These are phyloP conservation scores for Enteromius treurensis DNA, from an alignment of 2,797 vertebrate genomes.

Conservation along the genomic window DNA sequence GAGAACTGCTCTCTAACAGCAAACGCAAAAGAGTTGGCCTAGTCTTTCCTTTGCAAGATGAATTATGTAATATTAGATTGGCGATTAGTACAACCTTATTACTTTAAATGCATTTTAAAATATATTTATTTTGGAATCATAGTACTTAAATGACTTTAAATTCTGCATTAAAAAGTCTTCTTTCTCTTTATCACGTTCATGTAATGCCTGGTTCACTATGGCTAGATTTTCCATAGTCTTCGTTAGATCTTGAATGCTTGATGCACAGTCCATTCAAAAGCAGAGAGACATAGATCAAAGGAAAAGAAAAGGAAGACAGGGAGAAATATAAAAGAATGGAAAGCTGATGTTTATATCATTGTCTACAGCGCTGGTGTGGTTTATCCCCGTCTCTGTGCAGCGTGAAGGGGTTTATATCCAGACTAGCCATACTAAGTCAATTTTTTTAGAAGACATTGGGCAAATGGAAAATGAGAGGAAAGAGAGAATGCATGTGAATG, in stretches of 20 bases:
- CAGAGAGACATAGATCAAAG: conserved; percentile 9
- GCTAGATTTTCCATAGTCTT: conserved; percentile 16
- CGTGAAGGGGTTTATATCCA: conserved; percentile 53
- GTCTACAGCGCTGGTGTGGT: conserved; percentile 55
- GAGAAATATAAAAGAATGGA: conserved; percentile 58
- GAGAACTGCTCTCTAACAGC: not conserved
- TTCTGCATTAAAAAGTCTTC: not conserved
- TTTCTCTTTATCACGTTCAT: not conserved
- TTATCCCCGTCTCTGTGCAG: conserved; percentile 51
- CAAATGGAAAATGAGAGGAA: not conserved
- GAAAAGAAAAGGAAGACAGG: conserved; percentile 6
- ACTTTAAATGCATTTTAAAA: not conserved
- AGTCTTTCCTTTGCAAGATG: not conserved
- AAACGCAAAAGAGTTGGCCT: not conserved
- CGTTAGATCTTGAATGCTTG: conserved; percentile 18
- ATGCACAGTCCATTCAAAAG: not conserved
- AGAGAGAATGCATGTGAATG: conserved; percentile 6
- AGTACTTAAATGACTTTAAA: not conserved
- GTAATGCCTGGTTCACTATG: not conserved
- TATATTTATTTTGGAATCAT: not conserved
- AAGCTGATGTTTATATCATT: conserved; percentile 59
- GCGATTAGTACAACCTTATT: not conserved
- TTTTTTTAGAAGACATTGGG: conserved; percentile 44
- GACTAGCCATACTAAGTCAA: conserved; percentile 51
- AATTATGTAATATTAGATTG: not conserved